Evolutionary conservation across 2,113 vertebrate species (phyloP), one percentile per base, ranked within the genome.

Genomic region (Brachyhypopomus occidentalis): DNA sequence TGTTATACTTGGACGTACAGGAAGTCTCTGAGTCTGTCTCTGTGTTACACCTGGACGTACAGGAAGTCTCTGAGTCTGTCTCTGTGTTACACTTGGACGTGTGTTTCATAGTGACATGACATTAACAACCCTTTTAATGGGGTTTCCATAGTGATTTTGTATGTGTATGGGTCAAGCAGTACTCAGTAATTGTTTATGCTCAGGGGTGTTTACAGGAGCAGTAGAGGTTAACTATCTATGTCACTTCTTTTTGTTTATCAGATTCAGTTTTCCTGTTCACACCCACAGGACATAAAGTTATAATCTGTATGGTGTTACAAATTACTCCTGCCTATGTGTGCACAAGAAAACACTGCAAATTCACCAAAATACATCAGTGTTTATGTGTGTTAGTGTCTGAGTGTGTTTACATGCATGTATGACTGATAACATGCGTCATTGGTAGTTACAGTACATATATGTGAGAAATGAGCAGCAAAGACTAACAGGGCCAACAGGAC

Each of bases 121-220:
- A 38, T 22, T 41, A 41, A 16, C 66, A 41, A 34, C 66, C 19
- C 19, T 41, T 41, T 70, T 70, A 70, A 41, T 70, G 36, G 27
- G 20, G 34, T 70, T 70, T 34, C 6, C 36, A 41, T 41, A 41
- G 34, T 70, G 36, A 70, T 70, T 66, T 67, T 52, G 12, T 17
- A 38, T 66, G 62, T 30, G 27, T 66, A 34, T 66, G 75, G 11
- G 62, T 17, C 38, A 34, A 56, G 79, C 59, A 23, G 52, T 56
- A 60, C 72, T 73, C 73, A 84, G 80, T 67, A 77, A 77, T 66
- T 91, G 91, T 91, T 92, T 89, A 90, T 85, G 91, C 91, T 82
- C 87, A 64, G 84, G 88, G 90, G 84, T 91, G 82, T 91, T 91
- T 91, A 90, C 85, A 69, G 77, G 84, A 86, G 89, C 78, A 84